phyloP scores from a whole-genome alignment of 2,113 vertebrate species.

The Hyaena hyaena region DNA sequence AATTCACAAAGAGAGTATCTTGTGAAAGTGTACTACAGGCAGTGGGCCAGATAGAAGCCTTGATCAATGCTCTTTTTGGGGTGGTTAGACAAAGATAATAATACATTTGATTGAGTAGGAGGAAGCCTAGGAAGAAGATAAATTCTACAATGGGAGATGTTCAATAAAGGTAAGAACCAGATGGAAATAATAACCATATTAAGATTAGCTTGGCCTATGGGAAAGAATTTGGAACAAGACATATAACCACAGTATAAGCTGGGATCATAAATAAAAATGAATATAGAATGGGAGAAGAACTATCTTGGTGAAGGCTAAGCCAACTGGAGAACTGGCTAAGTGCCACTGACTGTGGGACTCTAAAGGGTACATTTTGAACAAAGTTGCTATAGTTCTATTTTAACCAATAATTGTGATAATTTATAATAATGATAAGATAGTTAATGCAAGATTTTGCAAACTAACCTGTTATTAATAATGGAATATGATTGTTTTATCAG shows the following conservation, averaged over 20 bases:
- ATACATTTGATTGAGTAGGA: neutral
- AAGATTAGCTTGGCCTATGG: neutral
- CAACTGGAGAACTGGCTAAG: neutral
- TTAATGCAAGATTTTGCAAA: neutral
- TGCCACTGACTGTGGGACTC: neutral
- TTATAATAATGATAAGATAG: neutral
- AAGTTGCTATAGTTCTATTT: neutral
- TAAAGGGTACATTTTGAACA: conserved; percentile 40
- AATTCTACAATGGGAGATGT: neutral
- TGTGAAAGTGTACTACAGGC: neutral
- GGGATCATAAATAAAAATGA: conserved; percentile 39
- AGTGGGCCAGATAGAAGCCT: neutral
- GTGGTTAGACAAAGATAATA: neutral
- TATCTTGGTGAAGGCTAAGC: neutral
- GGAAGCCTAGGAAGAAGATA: neutral
- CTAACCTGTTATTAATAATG: neutral
- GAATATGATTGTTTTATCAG: neutral
- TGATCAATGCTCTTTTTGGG: neutral
- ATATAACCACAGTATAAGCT: neutral
- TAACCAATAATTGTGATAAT: neutral
- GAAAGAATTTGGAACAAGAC: conserved; percentile 30
- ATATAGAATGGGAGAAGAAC: conserved; percentile 12
- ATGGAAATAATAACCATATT: conserved; percentile 33
- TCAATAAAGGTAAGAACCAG: neutral
- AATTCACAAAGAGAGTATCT: neutral